Conservation (phyloP, 2,113 vertebrate genomes). For the Carassius carassius region DNA sequence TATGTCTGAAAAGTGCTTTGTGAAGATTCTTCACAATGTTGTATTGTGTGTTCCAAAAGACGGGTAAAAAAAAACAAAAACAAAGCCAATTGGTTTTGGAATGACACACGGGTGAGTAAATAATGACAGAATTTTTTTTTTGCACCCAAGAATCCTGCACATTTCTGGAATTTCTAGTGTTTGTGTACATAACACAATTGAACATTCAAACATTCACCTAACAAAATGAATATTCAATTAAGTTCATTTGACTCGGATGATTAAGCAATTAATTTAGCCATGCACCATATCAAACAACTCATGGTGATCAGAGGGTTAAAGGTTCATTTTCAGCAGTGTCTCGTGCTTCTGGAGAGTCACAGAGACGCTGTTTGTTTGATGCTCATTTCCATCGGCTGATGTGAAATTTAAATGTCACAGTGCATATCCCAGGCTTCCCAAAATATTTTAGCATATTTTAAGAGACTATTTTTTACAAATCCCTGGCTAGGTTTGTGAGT, state of each 20-base stretch:
- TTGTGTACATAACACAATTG: neutral
- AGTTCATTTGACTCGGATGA: too few species aligned
- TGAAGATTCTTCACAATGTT: neutral
- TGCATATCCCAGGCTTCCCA: slow-evolving; percentile 53
- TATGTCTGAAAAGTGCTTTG: neutral
- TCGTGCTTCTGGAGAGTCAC: neutral
- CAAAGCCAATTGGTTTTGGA: neutral
- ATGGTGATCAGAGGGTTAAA: neutral
- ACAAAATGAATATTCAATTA: neutral
- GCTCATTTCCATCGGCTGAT: neutral
- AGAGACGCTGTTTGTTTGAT: neutral
- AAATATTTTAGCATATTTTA: slow-evolving; percentile 20
- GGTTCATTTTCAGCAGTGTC: neutral
- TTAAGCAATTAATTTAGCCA: neutral
- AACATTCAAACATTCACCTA: neutral
- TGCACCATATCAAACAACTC: neutral
- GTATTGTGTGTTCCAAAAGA: neutral
- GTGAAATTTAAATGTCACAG: neutral
- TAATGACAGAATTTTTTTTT: neutral
- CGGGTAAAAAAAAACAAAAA: too few species aligned
- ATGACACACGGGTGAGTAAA: neutral
- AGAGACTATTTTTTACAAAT: slow-evolving; percentile 60
- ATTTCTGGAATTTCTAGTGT: neutral
- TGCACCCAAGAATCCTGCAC: neutral
- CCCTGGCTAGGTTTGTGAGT: slow-evolving; percentile 55